Percentiles rank a stretch among this genome's conserved stretches.
These are phyloP conservation scores for Brachypodius melanocephalos DNA, from an alignment of 2,113 vertebrate species.

Conservation along the genomic window DNA sequence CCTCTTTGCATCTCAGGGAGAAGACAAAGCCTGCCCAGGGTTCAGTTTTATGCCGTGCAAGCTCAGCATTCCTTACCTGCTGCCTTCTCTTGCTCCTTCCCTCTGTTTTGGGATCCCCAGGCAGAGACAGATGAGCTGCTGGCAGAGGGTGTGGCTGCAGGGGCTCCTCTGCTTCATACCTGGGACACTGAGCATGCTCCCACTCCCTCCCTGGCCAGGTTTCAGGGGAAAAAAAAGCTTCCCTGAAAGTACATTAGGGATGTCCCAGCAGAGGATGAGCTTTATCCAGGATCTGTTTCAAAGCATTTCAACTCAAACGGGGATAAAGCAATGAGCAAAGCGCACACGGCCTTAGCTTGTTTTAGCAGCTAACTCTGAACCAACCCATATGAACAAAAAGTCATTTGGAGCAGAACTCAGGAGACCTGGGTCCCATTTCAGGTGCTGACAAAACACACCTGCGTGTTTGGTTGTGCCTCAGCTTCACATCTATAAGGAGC, in stretches of 20 bases:
- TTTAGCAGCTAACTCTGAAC: not conserved
- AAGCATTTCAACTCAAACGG: not conserved
- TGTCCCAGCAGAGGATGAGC: not conserved
- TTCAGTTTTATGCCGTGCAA: rapidly evolving
- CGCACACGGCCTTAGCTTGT: rapidly evolving
- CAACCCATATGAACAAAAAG: not conserved
- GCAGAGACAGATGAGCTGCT: not conserved
- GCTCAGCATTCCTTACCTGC: slow-evolving; percentile 66
- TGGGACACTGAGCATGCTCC: slow-evolving; percentile 49
- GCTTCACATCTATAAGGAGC: not conserved
- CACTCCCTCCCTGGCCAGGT: not conserved
- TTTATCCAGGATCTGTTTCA: not conserved
- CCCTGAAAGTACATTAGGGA: not conserved
- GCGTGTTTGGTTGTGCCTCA: not conserved
- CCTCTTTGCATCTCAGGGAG: not conserved
- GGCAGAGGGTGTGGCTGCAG: not conserved
- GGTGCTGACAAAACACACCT: not conserved
- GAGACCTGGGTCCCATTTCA: not conserved
- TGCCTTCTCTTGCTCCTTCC: not conserved
- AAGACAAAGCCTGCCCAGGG: not conserved
- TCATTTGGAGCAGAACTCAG: not conserved
- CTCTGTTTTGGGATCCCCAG: not conserved
- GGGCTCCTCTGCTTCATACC: not conserved
- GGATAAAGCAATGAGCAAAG: not conserved
- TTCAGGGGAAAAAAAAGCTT: not conserved